A percentile compares a stretch with the other conserved stretches of the same genome.
phyloP scores from a whole-genome alignment of 2,888 invertebrate species.

The Helobdella robusta region DNA sequence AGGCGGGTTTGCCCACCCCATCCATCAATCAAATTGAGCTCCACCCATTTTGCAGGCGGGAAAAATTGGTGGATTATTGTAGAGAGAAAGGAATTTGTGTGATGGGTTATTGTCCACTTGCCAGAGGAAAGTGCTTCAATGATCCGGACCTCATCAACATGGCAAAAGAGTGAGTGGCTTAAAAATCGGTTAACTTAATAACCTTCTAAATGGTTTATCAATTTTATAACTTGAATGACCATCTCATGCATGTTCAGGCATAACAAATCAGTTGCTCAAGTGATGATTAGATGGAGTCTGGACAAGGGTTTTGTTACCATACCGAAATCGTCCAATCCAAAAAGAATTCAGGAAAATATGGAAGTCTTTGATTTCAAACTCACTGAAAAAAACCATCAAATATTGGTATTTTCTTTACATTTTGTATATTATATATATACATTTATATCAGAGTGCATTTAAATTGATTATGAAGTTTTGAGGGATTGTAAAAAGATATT shows the following conservation, averaged over 20 bases:
- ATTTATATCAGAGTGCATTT: background rate
- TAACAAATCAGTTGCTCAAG: slow-evolving; percentile 36
- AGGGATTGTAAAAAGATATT: background rate
- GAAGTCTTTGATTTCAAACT: slow-evolving; percentile 39
- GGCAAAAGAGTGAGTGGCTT: slow-evolving; percentile 36
- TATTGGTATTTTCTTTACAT: slow-evolving; percentile 30
- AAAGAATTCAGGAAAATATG: slow-evolving; percentile 36
- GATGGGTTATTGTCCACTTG: slow-evolving; percentile 39
- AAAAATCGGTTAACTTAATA: too few relatives aligned
- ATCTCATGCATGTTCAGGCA: slow-evolving; percentile 31
- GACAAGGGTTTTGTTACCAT: slow-evolving; percentile 40
- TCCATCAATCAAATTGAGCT: slow-evolving; percentile 41
- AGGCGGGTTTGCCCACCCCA: slow-evolving; percentile 38
- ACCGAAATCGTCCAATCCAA: slow-evolving; percentile 36
- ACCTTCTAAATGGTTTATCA: background rate
- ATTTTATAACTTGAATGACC: background rate
- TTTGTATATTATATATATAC: background rate
- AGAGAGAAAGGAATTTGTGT: slow-evolving; percentile 36
- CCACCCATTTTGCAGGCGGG: slow-evolving; percentile 38
- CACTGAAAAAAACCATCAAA: slow-evolving; percentile 36
- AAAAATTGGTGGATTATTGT: slow-evolving; percentile 39
- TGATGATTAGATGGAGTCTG: slow-evolving; percentile 39
- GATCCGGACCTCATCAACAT: slow-evolving; percentile 36
- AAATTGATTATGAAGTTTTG: background rate
- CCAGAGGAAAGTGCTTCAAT: slow-evolving; percentile 34